Evolutionary conservation across 2,113 vertebrate genomes (phyloP).

Genomic region (Mungos mungo): DNA sequence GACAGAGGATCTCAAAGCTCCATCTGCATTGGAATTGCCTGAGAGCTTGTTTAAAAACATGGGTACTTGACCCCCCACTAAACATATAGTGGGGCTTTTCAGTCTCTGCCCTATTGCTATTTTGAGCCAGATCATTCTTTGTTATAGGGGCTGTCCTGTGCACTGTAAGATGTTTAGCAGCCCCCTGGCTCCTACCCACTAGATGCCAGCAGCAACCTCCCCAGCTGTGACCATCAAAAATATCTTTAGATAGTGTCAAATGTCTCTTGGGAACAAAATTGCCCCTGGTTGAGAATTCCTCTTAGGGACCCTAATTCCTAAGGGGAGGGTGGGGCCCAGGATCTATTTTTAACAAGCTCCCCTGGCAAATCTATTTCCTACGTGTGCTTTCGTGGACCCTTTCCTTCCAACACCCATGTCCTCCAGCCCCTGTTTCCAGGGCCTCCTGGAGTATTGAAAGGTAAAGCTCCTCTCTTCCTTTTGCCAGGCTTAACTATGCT

Average conservation of each 20-base stretch:
- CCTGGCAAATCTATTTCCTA: not conserved
- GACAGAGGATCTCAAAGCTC: not conserved
- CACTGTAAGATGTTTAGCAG: not conserved
- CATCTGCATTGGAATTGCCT: not conserved
- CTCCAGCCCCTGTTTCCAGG: not conserved
- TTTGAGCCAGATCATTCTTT: not conserved
- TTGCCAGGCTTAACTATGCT: not conserved
- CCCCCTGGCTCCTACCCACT: not conserved
- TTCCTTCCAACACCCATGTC: not conserved
- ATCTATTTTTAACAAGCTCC: not conserved
- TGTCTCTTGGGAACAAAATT: not conserved
- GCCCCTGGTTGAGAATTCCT: not conserved
- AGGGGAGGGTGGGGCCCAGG: not conserved
- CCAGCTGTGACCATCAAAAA: not conserved
- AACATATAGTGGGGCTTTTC: not conserved
- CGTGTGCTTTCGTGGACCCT: accelerated
- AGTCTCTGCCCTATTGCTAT: not conserved
- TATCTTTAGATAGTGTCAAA: not conserved
- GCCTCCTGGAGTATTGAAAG: not conserved
- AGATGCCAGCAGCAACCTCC: not conserved
- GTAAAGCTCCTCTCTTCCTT: not conserved
- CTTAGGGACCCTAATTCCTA: not conserved
- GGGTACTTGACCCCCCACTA: not conserved
- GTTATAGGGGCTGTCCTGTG: not conserved
- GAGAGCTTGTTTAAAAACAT: not conserved